Percentiles rank a stretch among this genome's conserved stretches.
Conservation (phyloP, 2,888 invertebrate species). For the Sepiola atlantica region DNA sequence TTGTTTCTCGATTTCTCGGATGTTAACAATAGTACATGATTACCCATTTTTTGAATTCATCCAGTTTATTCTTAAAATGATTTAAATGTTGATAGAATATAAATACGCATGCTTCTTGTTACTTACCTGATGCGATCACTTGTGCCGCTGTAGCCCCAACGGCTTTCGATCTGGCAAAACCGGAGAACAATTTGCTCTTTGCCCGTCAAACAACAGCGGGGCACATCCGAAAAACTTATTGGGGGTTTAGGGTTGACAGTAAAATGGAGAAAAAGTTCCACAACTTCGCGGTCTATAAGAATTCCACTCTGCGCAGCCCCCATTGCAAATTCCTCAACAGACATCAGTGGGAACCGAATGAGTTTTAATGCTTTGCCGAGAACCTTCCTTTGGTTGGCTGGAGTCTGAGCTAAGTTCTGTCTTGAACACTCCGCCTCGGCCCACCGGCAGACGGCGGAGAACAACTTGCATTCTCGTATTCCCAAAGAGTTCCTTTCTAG, state of each 20-base stretch:
- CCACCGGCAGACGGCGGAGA: slow-evolving; percentile 77
- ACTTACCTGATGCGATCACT: slow-evolving; percentile 84
- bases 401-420: slow-evolving; percentile 80
- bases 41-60: no score
- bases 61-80: no score
- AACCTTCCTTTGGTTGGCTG: slow-evolving; percentile 82
- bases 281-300: slow-evolving; percentile 84
- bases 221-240: slow-evolving; percentile 81
- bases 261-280: slow-evolving; percentile 78
- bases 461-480: slow-evolving; percentile 86
- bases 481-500: slow-evolving; percentile 86
- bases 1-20: no score
- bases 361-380: slow-evolving; percentile 83
- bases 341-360: slow-evolving; percentile 88
- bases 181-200: slow-evolving; percentile 84
- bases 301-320: slow-evolving; percentile 80
- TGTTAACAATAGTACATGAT: no score
- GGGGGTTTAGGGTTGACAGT: slow-evolving; percentile 84
- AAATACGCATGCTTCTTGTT: neutral
- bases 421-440: slow-evolving; percentile 80
- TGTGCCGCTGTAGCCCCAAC: slow-evolving; percentile 90
- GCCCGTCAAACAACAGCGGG: slow-evolving; percentile 85
- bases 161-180: slow-evolving; percentile 85
- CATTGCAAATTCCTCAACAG: slow-evolving; percentile 88
- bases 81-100: no score